Percentiles rank a stretch among this genome's conserved stretches.
phyloP scores from a whole-genome alignment of 2,113 vertebrate genomes.

The Proteles cristata region DNA sequence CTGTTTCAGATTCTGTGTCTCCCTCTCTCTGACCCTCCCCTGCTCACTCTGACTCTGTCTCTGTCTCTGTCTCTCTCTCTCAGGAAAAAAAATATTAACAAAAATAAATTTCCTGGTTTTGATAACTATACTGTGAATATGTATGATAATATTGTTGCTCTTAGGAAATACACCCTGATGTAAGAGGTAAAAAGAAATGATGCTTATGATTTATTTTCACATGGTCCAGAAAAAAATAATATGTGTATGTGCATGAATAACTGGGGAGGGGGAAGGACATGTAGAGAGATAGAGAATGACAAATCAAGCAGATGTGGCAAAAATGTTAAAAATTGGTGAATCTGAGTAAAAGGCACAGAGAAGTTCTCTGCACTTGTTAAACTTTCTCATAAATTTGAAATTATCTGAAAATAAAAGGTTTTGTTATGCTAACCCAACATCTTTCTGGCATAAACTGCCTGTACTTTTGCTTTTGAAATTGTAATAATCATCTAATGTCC shows the following conservation, averaged over 20 bases:
- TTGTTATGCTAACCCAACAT: background rate
- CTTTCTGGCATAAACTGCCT: background rate
- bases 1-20: too few species aligned
- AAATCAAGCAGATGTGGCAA: background rate
- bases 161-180: background rate
- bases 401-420: background rate
- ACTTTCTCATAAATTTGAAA: background rate
- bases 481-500: background rate
- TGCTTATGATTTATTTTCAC: background rate
- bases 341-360: background rate
- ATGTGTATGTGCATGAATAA: background rate
- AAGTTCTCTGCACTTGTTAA: background rate
- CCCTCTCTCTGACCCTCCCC: too few species aligned
- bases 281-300: background rate
- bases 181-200: background rate
- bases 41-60: too few species aligned
- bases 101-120: constrained; percentile 13
- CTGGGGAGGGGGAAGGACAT: background rate
- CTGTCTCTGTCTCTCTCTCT: too few species aligned
- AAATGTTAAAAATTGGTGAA: background rate
- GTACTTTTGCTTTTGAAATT: background rate
- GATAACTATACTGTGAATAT: background rate
- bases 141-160: background rate
- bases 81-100: too few species aligned
- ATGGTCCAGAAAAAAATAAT: background rate